Evolutionary conservation across 1,140 invertebrate genomes (phyloP), one percentile per base, ranked within the genome.

Genomic region (Solenopsis invicta): DNA sequence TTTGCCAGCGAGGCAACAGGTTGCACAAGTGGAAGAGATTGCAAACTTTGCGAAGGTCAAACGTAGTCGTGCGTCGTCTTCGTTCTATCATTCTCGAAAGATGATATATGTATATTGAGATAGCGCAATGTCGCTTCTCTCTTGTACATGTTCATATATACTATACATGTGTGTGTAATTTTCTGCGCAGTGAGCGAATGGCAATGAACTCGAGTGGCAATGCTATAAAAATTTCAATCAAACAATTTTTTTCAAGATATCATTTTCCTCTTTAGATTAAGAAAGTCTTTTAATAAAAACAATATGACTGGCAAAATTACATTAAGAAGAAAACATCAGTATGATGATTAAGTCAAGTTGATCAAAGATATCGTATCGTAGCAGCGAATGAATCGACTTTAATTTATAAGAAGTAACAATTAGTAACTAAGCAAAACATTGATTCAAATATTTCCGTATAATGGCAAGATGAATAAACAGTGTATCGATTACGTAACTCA

Each of bases 1-100:
- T 89, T 87, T 82, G 74, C 72, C 67, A 78, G 50, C 76, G 77
- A 88, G 86, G 89, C 89, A 91, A 91, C 89, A 91, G 89, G 89
- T 91, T 91, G 89, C 77, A 66, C 75, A 82, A 61, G 52, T 48
- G 71, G 59, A 76, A 87, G 88, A 88, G 75, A 77, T 88, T 59
- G 75, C 50, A 76, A 90, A 88, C 81, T 90, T 90, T 54, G 56
- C 52, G 64, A 82, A 90, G 81, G 86, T 90, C 77, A 74, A 85
- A 75, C 62, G 45, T 50, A 56, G 45, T 16, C 72, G 56, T 52
- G 81, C 82, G 74, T 85, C 85, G 67, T 89, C 89, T 80, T 85
- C 81, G 78, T 76, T 81, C 50, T 77, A 66, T 67, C 74, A 48
- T 48, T 4, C 61, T 48, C 41, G 67, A 74, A 75, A 74, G 54